Evolutionary conservation across 2,888 invertebrate species (phyloP).

Genomic region (Ligdia adustata): DNA sequence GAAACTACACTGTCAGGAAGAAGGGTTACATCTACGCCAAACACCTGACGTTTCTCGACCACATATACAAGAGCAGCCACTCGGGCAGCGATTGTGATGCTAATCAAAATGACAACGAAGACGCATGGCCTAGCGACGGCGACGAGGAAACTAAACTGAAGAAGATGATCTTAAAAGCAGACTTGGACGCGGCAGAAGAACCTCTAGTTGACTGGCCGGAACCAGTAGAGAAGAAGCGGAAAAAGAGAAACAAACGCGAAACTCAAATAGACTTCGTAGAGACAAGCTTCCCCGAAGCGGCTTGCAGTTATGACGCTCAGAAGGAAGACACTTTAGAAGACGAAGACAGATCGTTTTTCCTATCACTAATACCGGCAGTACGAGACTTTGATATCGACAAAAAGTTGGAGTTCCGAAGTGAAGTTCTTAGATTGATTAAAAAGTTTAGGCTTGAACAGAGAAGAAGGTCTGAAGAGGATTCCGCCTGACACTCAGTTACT

Average conservation of each 20-base stretch:
- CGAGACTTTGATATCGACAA: conserved; percentile 65
- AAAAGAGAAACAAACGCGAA: conserved; percentile 29
- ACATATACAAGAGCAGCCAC: conserved; percentile 49
- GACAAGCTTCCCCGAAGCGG: conserved; percentile 47
- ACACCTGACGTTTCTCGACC: conserved; percentile 60
- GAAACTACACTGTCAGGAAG: conserved; percentile 46
- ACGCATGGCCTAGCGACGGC: conserved; percentile 46
- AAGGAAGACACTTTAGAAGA: conserved; percentile 45
- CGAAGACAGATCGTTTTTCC: conserved; percentile 70
- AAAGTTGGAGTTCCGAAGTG: conserved; percentile 66
- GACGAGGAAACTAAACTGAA: conserved; percentile 48
- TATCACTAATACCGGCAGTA: conserved; percentile 67
- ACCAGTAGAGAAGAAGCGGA: conserved; percentile 47
- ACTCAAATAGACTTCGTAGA: conserved; percentile 59
- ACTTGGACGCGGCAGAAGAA: conserved; percentile 41
- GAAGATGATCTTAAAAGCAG: conserved; percentile 38
- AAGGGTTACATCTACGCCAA: conserved; percentile 59
- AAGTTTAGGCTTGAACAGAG: conserved; percentile 47
- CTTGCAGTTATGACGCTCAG: conserved; percentile 35
- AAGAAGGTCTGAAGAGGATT: conserved; percentile 1
- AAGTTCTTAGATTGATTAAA: conserved; percentile 61
- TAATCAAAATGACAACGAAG: conserved; percentile 43
- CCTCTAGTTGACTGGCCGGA: conserved; percentile 43
- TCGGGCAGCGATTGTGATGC: conserved; percentile 53
- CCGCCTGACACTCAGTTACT: not conserved